These are phyloP conservation scores for Tor tambroides DNA, from an alignment of 2,113 vertebrate genomes.

Conservation along the genomic window DNA sequence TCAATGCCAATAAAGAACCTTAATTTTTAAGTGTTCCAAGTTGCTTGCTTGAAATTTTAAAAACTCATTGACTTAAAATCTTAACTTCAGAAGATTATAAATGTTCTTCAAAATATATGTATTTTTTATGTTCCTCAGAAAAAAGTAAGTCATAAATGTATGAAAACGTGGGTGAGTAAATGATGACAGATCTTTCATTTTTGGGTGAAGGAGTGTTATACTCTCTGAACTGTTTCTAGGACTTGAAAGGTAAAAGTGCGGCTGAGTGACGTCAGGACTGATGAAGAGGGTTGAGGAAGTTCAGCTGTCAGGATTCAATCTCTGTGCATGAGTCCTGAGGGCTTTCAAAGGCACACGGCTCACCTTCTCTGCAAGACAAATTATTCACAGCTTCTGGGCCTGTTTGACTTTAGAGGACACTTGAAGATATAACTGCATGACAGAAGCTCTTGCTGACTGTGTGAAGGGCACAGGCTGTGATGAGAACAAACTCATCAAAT, in stretches of 20 bases:
- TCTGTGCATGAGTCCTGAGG: not conserved
- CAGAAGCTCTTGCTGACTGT: not conserved
- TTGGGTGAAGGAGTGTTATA: not conserved
- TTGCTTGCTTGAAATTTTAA: no score
- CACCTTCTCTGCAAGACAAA: not conserved
- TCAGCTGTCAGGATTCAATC: not conserved
- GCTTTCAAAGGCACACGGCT: not conserved
- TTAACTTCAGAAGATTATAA: not conserved
- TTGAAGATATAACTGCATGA: not conserved
- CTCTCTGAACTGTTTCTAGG: not conserved
- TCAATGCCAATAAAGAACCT: not conserved
- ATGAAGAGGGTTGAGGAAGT: not conserved
- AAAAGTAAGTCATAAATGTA: not conserved
- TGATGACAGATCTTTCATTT: not conserved
- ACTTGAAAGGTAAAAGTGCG: not conserved
- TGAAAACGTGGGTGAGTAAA: not conserved
- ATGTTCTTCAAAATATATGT: not conserved
- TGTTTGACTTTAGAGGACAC: not conserved
- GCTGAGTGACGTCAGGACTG: not conserved
- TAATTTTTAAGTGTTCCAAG: not conserved
- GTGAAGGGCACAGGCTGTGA: not conserved
- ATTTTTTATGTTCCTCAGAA: no score
- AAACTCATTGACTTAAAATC: not conserved
- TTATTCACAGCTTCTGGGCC: conserved; percentile 3
- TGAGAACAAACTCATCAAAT: no score